A percentile compares a stretch with the other conserved stretches of the same genome.
phyloP scores from a whole-genome alignment of 2,113 vertebrate species.

The Hylia prasina region DNA sequence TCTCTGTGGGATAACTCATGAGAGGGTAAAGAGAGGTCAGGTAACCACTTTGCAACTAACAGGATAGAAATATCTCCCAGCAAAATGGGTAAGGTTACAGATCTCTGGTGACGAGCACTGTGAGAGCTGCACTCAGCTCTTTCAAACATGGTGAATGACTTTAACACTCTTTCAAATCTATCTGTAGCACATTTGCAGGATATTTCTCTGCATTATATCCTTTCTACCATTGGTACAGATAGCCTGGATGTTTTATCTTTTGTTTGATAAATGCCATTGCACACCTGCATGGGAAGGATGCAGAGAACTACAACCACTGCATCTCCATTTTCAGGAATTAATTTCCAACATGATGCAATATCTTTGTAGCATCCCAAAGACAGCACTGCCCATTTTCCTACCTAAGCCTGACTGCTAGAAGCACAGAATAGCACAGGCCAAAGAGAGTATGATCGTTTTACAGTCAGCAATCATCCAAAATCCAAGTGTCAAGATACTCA shows the following conservation, averaged over 20 bases:
- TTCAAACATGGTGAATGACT: not conserved
- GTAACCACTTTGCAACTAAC: not conserved
- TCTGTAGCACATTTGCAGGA: not conserved
- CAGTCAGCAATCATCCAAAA: not conserved
- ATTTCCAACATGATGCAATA: not conserved
- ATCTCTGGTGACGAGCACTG: not conserved
- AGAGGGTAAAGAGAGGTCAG: not conserved
- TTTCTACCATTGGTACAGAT: not conserved
- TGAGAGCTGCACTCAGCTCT: not conserved
- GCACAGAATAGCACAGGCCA: not conserved
- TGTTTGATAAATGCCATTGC: not conserved
- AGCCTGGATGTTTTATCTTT: not conserved
- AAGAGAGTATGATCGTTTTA: not conserved
- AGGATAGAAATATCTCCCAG: not conserved
- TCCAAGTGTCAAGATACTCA: not conserved
- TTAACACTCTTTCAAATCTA: not conserved
- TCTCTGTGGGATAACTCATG: not conserved
- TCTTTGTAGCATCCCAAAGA: not conserved
- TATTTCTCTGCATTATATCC: not conserved
- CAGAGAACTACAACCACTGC: not conserved
- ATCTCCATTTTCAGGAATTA: not conserved
- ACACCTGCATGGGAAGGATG: not conserved
- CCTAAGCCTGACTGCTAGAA: not conserved
- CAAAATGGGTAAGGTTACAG: not conserved
- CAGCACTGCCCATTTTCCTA: not conserved